A percentile compares a stretch with the other conserved stretches of the same genome.
phyloP scores from a whole-genome alignment of 1,140 invertebrate genomes.

The Thaumatotibia leucotreta region DNA sequence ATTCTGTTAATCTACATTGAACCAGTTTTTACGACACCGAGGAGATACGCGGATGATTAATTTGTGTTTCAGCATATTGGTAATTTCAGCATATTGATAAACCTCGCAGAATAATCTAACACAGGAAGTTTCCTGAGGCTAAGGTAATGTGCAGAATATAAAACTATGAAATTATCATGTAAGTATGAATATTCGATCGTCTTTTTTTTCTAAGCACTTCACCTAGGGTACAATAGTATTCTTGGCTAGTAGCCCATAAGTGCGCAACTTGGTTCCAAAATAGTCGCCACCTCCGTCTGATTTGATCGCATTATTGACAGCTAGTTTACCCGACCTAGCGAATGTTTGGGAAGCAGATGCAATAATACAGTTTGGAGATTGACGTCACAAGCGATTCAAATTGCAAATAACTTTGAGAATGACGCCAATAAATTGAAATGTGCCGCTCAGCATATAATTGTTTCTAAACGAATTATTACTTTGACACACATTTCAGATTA shows the following conservation, averaged over 20 bases:
- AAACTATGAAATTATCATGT: too few relatives aligned
- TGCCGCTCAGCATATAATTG: neutral
- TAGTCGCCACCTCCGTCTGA: neutral
- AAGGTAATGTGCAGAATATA: neutral
- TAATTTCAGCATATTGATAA: too few relatives aligned
- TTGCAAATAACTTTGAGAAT: neutral
- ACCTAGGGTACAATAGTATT: too few relatives aligned
- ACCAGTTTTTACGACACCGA: neutral
- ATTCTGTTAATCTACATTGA: neutral
- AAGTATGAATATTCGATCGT: too few relatives aligned
- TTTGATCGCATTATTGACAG: conserved; percentile 5
- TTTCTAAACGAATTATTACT: too few relatives aligned
- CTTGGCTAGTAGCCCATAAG: neutral
- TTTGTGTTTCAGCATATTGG: neutral
- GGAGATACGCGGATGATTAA: neutral
- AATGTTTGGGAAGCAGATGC: conserved; percentile 8
- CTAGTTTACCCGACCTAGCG: neutral
- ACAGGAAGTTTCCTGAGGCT: neutral
- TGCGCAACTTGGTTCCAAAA: neutral
- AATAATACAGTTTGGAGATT: neutral
- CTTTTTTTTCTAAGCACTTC: too few relatives aligned
- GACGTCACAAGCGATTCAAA: conserved; percentile 7
- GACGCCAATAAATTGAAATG: neutral
- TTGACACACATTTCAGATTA: too few relatives aligned
- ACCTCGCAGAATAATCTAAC: neutral